Percentiles rank a stretch among this genome's conserved stretches.
phyloP scores from a whole-genome alignment of 2,113 vertebrate species.

The Athene noctua region DNA sequence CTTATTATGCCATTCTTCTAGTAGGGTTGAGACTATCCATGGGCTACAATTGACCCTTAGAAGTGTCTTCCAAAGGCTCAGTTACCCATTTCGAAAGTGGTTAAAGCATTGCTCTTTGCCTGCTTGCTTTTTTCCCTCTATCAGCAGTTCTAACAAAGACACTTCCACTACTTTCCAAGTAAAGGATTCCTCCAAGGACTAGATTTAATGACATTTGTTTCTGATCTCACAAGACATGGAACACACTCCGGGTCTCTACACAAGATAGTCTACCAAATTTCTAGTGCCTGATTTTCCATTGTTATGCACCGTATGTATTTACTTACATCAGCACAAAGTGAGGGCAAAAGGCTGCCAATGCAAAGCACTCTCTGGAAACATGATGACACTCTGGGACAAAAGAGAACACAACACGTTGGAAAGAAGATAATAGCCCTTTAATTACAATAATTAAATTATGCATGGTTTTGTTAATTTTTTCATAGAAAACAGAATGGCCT shows the following conservation, averaged over 20 bases:
- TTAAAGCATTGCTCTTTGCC: background rate
- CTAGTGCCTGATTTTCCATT: background rate
- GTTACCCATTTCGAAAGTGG: background rate
- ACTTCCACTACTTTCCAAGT: background rate
- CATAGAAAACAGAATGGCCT: background rate
- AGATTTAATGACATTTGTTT: background rate
- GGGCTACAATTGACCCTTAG: fast-evolving
- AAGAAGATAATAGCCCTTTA: background rate
- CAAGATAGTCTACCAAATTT: background rate
- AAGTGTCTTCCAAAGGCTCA: background rate
- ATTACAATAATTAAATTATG: background rate
- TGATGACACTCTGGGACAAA: background rate
- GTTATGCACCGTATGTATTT: background rate
- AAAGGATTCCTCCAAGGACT: background rate
- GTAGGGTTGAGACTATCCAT: background rate
- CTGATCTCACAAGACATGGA: background rate
- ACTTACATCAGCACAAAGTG: background rate
- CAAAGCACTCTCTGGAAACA: background rate
- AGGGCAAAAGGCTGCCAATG: background rate
- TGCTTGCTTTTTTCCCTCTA: background rate
- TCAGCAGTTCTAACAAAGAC: background rate
- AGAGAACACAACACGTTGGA: background rate
- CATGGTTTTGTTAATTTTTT: background rate
- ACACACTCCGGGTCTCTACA: background rate
- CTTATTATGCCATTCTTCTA: background rate